Evolutionary conservation across 2,797 vertebrate species (phyloP).

Genomic region (Crenichthys baileyi): DNA sequence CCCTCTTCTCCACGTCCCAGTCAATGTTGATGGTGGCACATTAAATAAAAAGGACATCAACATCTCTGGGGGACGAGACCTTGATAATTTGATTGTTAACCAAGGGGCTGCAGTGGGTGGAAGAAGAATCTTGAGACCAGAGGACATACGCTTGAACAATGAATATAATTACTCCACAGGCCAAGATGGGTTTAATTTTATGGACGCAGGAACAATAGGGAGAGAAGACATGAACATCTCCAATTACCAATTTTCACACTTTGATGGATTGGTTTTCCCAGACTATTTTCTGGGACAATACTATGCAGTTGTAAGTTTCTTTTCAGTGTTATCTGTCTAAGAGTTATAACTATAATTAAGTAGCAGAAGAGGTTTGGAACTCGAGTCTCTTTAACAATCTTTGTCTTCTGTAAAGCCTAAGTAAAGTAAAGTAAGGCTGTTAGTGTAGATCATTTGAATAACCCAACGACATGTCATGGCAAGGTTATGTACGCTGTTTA

Average conservation of each 20-base stretch:
- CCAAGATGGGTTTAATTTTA: slow-evolving; percentile 10
- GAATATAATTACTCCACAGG: not conserved
- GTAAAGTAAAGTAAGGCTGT: slow-evolving; percentile 1
- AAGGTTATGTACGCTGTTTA: too few species aligned
- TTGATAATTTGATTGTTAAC: not conserved
- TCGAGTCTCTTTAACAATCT: not conserved
- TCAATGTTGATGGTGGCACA: slow-evolving; percentile 13
- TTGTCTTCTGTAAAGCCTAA: not conserved
- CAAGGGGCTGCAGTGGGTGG: not conserved
- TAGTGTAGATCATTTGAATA: not conserved
- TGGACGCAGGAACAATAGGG: slow-evolving; percentile 6
- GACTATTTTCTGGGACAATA: slow-evolving; percentile 68
- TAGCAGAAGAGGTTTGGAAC: not conserved
- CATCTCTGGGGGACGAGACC: accelerated
- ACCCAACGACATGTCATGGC: too few species aligned
- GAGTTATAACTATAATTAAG: too few species aligned
- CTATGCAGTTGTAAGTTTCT: slow-evolving; percentile 73
- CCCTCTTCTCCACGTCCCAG: slow-evolving; percentile 47
- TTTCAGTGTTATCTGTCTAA: not conserved
- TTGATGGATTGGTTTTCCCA: slow-evolving; percentile 73
- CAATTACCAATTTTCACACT: slow-evolving; percentile 8
- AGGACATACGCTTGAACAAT: slow-evolving; percentile 27
- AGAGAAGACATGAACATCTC: slow-evolving; percentile 30
- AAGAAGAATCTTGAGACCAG: slow-evolving; percentile 3
- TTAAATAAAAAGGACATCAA: not conserved